A percentile compares a stretch with the other conserved stretches of the same genome.
These are phyloP conservation scores for Lycia hirtaria DNA, from an alignment of 2,888 invertebrate species.

Conservation along the genomic window DNA sequence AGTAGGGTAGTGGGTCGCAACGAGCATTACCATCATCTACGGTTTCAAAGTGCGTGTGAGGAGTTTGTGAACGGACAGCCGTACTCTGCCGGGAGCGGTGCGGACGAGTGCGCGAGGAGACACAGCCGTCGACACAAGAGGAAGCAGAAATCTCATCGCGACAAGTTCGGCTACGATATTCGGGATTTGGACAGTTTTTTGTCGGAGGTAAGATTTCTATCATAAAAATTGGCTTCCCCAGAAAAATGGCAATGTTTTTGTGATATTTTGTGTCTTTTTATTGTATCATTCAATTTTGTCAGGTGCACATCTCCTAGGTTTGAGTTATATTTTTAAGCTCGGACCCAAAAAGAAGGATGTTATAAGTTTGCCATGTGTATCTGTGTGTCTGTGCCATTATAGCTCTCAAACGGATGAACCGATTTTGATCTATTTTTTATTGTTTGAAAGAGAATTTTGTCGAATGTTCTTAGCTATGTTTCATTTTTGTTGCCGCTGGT, in stretches of 20 bases:
- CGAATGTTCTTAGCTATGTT: too few relatives aligned
- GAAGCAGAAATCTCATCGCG: slow-evolving; percentile 57
- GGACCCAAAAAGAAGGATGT: too few relatives aligned
- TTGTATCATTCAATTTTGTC: too few relatives aligned
- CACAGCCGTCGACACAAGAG: slow-evolving; percentile 80
- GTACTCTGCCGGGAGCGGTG: slow-evolving; percentile 69
- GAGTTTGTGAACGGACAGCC: slow-evolving; percentile 70
- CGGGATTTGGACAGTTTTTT: slow-evolving; percentile 92
- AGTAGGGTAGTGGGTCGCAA: slow-evolving; percentile 76
- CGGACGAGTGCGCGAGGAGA: slow-evolving; percentile 74
- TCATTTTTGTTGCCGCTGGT: too few relatives aligned
- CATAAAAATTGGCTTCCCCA: too few relatives aligned
- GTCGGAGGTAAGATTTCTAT: slow-evolving; percentile 86
- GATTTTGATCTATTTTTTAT: too few relatives aligned
- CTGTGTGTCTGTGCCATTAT: too few relatives aligned
- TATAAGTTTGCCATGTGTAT: too few relatives aligned
- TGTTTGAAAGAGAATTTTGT: too few relatives aligned
- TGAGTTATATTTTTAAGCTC: too few relatives aligned
- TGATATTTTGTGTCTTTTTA: neutral
- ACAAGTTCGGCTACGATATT: slow-evolving; percentile 90
- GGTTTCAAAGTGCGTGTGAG: slow-evolving; percentile 74
- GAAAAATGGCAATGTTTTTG: neutral
- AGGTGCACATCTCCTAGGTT: too few relatives aligned
- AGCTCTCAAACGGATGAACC: too few relatives aligned
- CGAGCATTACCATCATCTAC: slow-evolving; percentile 79